Evolutionary conservation across 37 sponge, comb jelly and placozoan genomes (phyloP).

Genomic region (Amphimedon queenslandica): DNA sequence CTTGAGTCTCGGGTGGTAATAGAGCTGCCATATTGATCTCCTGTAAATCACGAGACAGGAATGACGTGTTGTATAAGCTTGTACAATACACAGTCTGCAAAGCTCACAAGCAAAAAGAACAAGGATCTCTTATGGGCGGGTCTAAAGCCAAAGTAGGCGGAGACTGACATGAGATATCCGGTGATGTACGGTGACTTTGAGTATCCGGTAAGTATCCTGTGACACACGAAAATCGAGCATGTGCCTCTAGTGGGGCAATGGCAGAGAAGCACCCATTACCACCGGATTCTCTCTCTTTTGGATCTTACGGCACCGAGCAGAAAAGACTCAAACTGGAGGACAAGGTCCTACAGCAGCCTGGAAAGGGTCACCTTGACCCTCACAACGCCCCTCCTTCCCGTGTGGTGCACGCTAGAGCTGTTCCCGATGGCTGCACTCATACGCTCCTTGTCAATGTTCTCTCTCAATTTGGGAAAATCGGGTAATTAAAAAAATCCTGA

Average conservation of each 20-base stretch:
- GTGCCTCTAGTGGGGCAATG: conserved; percentile 31
- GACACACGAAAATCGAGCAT: background rate
- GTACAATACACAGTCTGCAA: no score
- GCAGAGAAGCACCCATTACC: conserved; percentile 83
- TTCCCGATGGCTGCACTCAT: conserved; percentile 89
- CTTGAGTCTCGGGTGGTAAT: conserved; percentile 24
- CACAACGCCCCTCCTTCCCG: conserved; percentile 85
- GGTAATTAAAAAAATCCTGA: conserved; percentile 40
- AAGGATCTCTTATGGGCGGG: no score
- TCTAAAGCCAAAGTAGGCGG: no score
- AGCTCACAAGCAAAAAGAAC: no score
- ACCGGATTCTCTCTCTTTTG: conserved; percentile 3
- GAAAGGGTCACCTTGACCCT: conserved; percentile 62
- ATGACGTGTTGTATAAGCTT: no score
- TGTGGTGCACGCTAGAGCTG: conserved; percentile 84
- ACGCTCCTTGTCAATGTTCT: conserved; percentile 58
- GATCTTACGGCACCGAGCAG: conserved; percentile 32
- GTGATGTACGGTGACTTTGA: no score
- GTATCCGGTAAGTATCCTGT: background rate
- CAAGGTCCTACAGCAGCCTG: conserved; percentile 19
- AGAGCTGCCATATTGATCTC: conserved; percentile 42
- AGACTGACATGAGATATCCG: no score
- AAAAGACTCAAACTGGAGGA: conserved; percentile 81
- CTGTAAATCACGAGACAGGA: background rate
- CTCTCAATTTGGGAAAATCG: conserved; percentile 70